A percentile compares a stretch with the other conserved stretches of the same genome.
Evolutionary conservation across 1,140 invertebrate species (phyloP).

Genomic region (Calliopsis andreniformis): DNA sequence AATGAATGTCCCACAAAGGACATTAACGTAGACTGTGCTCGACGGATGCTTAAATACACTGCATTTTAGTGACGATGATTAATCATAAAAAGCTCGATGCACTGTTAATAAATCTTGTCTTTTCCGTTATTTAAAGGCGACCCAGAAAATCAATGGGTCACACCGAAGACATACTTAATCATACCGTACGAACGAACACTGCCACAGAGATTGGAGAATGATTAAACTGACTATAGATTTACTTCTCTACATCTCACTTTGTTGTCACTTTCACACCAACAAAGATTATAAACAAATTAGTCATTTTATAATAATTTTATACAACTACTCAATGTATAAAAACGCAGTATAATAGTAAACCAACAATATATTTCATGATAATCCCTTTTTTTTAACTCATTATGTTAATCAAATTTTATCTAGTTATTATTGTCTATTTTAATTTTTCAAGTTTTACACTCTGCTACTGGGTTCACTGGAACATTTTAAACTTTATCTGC

Average conservation of each 20-base stretch:
- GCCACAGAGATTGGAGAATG: slow-evolving; percentile 49
- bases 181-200: slow-evolving; percentile 42
- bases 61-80: slow-evolving; percentile 54
- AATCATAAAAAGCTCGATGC: slow-evolving; percentile 63
- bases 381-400: too few relatives aligned
- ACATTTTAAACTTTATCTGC: too few relatives aligned
- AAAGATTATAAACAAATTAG: too few relatives aligned
- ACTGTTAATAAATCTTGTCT: slow-evolving; percentile 58
- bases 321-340: too few relatives aligned
- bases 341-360: too few relatives aligned
- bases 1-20: slow-evolving; percentile 2
- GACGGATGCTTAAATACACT: slow-evolving; percentile 42
- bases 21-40: slow-evolving; percentile 18
- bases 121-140: slow-evolving; percentile 40
- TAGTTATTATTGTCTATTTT: too few relatives aligned
- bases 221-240: slow-evolving; percentile 24
- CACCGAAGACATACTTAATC: slow-evolving; percentile 41
- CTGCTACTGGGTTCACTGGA: neutral
- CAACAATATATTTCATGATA: too few relatives aligned
- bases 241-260: slow-evolving; percentile 1
- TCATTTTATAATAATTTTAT: too few relatives aligned
- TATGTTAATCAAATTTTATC: too few relatives aligned
- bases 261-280: neutral
- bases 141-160: slow-evolving; percentile 34
- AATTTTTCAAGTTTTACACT: neutral